Base-by-base conservation (phyloP, 2,888 invertebrate genomes). In the Drosophila peninsularis region DNA sequence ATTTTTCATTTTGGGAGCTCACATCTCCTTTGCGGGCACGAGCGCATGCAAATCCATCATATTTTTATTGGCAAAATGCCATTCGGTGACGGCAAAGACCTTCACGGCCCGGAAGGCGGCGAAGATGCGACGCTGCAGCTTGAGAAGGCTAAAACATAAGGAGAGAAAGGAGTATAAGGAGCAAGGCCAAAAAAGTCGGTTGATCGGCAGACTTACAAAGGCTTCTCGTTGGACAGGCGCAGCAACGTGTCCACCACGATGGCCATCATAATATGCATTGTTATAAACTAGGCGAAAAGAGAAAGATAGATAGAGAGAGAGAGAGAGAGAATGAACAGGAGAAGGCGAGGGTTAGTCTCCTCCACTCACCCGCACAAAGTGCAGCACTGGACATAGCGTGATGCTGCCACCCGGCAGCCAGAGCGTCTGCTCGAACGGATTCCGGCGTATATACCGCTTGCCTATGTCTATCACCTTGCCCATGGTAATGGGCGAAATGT, bases 211-310 rank as follows among this genome's bases (percentile, higher is more conserved):
- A 4, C 94, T 94, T 92, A 96, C 96, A 95, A 94, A 11, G 96
- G 95, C 90, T 96, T 95, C 65, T 93, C 93, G 11, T 97, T 96
- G 0, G 93, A 89, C 0, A 96, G 41, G 83, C 94, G 94, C 6
- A 96, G 92, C 0, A 95, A 74, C 0, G 93, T 78, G 87, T 98
- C 98, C 27, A 96, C 93, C 0, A 97, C 78, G 11, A 97, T 89
- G 0, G 98, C 97, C 0, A 98, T 97, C 13, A 97, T 79, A 19
- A 97, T 91, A 89, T 98, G 98, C 55, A 95, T 93, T 0, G 97
- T 85, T 52, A 97, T 92, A 9, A 96, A 94, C 93, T 94, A 14
- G 56, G 30, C 6, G 19, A 68, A 37, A 34, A 30, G 63, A 19
- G 13, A 36, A 4, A 19, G 19, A 13, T 11, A 13, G 21, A 3